Conservation (phyloP, 1,140 invertebrate genomes). For the Drosophila lacteicornis region DNA sequence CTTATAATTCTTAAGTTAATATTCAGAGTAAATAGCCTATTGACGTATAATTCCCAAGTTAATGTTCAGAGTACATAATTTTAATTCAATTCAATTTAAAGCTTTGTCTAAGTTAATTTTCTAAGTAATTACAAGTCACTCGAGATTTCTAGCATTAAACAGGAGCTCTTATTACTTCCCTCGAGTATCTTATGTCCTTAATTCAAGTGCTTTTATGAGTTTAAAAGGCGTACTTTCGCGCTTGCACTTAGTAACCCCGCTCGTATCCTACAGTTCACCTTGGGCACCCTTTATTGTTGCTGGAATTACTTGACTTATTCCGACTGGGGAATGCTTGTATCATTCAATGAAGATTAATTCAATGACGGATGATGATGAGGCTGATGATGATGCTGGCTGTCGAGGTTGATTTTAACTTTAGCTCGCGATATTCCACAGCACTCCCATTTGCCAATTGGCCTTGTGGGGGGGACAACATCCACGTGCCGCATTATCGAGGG, state of each 20-base stretch:
- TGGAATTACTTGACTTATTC: slow-evolving; percentile 10
- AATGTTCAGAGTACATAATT: not conserved
- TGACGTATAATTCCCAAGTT: not conserved
- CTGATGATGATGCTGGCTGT: slow-evolving; percentile 4
- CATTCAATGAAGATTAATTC: slow-evolving; percentile 2
- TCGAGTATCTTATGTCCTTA: not conserved
- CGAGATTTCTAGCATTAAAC: not conserved
- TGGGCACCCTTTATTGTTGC: not conserved
- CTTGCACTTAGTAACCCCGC: not conserved
- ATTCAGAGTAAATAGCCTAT: too few species aligned
- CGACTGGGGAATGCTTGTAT: not conserved
- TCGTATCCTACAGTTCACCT: not conserved
- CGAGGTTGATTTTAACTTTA: slow-evolving; percentile 3
- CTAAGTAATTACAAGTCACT: too few species aligned
- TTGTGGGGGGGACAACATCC: slow-evolving; percentile 35
- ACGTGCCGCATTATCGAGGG: slow-evolving; percentile 27
- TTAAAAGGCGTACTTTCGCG: not conserved
- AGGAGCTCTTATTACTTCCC: not conserved
- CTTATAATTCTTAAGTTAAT: not conserved
- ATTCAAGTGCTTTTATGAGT: not conserved
- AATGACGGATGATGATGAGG: slow-evolving; percentile 21
- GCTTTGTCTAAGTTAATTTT: too few species aligned
- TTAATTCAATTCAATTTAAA: too few species aligned
- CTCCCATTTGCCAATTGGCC: slow-evolving; percentile 9
- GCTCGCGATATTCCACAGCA: not conserved